Evolutionary conservation across 1,140 invertebrate genomes (phyloP), one percentile per base, ranked within the genome.

Genomic region (Ditylenchus dipsaci): DNA sequence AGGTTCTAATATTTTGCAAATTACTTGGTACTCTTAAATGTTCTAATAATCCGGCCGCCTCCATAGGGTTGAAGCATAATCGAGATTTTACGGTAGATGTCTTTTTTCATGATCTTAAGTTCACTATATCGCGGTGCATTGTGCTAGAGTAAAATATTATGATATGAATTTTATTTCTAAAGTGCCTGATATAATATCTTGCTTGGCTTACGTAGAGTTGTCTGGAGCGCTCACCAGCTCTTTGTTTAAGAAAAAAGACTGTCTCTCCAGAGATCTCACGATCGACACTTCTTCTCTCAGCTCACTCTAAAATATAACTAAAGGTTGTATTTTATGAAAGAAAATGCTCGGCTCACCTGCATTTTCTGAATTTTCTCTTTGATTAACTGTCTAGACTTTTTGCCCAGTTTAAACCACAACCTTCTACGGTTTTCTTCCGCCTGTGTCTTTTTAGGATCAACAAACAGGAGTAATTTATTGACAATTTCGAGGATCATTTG

Each of bases 381-480:
- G 82, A 90, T 89, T 68, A 91, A 90, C 9, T 88, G 88, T 27
- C 90, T 85, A 29, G 89, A 88, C 81, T 90, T 90, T 78, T 93
- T 90, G 57, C 93, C 88, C 9, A 92, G 85, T 82, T 95, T 93
- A 21, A 92, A 91, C 73, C 96, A 92, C 77, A 91, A 59, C 49
- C 79, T 49, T 23, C 78, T 62, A 8, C 80, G 63, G 21, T 78
- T 75, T 53, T 81, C 81, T 30, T 82, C 79, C 33, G 89, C 88
- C 82, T 94, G 91, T 78, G 95, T 95, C 65, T 93, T 87, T 76
- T 92, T 90, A 0, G 94, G 93, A 84, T 97, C 95, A 17, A 97
- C 92, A 84, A 95, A 95, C 0, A 98, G 87, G 43, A 98, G 84
- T 1, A 98, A 86, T 86, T 97, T 97, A 84, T 98, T 98, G 0